phyloP scores from a whole-genome alignment of 1,140 invertebrate genomes.

The Trichoplusia ni region DNA sequence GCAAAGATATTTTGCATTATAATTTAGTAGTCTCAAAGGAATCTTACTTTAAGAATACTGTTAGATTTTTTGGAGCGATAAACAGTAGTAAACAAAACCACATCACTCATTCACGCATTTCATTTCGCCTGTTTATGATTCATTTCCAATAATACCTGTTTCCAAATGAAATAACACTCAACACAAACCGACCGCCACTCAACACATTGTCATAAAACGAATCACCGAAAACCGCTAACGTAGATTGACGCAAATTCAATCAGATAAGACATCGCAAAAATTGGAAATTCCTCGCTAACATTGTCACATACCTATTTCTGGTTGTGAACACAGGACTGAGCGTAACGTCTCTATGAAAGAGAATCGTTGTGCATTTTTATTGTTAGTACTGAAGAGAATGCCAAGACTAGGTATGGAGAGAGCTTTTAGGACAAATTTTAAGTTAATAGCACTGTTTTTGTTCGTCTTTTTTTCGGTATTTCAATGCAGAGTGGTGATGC shows the following conservation, averaged over 20 bases:
- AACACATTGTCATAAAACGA: too few species aligned
- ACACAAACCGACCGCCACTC: too few species aligned
- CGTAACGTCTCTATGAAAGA: conserved; percentile 23
- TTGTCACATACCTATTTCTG: conserved; percentile 8
- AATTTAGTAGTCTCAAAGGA: too few species aligned
- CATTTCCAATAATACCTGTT: too few species aligned
- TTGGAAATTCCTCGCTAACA: background rate
- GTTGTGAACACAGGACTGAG: background rate
- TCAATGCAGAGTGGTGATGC: background rate
- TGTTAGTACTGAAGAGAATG: conserved; percentile 20
- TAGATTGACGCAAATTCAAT: background rate
- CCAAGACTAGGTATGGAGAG: conserved; percentile 15
- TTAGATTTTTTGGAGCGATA: too few species aligned
- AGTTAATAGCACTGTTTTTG: conserved; percentile 17
- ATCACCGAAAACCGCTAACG: background rate
- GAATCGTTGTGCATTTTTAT: conserved; percentile 25
- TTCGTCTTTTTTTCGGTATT: background rate
- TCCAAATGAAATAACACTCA: too few species aligned
- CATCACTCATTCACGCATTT: too few species aligned
- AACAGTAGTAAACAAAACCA: too few species aligned
- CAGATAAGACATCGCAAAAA: background rate
- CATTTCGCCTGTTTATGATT: too few species aligned
- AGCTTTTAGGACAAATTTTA: background rate
- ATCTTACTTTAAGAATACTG: too few species aligned
- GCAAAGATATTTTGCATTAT: too few species aligned